These are phyloP conservation scores for Eciton burchellii DNA, from an alignment of 1,140 invertebrate species.

Conservation along the genomic window DNA sequence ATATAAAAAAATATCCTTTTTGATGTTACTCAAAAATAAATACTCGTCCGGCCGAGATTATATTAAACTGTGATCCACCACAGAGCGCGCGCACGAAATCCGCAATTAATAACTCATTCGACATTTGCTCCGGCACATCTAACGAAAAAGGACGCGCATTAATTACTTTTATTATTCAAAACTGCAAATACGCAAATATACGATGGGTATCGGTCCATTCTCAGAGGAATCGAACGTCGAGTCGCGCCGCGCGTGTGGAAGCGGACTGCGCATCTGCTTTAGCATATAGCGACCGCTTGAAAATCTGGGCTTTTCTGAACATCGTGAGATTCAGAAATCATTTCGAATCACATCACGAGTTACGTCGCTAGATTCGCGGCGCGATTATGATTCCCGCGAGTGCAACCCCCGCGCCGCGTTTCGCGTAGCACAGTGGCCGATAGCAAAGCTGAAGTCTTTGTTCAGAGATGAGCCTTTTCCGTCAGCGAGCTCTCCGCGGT, in stretches of 20 bases:
- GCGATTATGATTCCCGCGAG: neutral
- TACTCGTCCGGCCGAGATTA: neutral
- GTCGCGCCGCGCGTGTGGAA: neutral
- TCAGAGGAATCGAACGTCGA: neutral
- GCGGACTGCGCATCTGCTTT: no score
- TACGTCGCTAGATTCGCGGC: slow-evolving; percentile 35
- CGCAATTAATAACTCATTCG: neutral
- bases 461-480: slow-evolving; percentile 2
- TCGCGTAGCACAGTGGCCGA: neutral
- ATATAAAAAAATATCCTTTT: neutral
- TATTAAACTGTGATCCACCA: neutral
- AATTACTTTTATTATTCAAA: slow-evolving; percentile 28
- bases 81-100: neutral
- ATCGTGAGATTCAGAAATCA: slow-evolving; percentile 38
- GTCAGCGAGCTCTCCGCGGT: neutral
- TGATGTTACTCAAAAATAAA: neutral
- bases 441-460: slow-evolving; percentile 26
- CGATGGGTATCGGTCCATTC: neutral
- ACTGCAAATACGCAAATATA: slow-evolving; percentile 1
- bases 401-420: neutral
- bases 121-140: neutral
- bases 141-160: slow-evolving; percentile 13
- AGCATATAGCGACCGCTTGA: slow-evolving; percentile 5
- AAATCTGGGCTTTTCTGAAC: slow-evolving; percentile 43
- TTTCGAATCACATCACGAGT: no score